Evolutionary conservation across 2,888 invertebrate genomes (phyloP).

Genomic region (Scaeva pyrastri): DNA sequence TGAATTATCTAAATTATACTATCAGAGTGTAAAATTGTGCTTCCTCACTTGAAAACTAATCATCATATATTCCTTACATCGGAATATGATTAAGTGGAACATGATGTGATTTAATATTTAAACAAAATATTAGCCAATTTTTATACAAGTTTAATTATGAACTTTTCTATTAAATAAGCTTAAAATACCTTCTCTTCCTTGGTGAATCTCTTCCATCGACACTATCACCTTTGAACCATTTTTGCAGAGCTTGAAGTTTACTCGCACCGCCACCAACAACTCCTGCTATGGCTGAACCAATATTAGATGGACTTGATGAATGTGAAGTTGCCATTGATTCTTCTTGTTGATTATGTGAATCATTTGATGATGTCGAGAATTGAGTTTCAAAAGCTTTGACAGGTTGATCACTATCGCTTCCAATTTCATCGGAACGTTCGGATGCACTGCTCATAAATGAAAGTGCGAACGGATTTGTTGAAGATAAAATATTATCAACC

Average conservation of each 20-base stretch:
- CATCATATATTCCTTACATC: too few relatives aligned
- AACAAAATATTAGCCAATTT: too few relatives aligned
- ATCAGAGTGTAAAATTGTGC: too few relatives aligned
- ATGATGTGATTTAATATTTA: too few relatives aligned
- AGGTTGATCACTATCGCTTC: conserved; percentile 62
- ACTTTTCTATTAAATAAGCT: not conserved
- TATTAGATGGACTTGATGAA: conserved; percentile 79
- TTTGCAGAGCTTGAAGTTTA: conserved; percentile 83
- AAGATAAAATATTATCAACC: conserved; percentile 77
- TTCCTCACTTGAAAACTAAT: too few relatives aligned
- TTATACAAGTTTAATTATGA: too few relatives aligned
- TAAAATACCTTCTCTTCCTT: conserved; percentile 72
- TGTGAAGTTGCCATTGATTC: conserved; percentile 71
- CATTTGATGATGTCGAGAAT: conserved; percentile 70
- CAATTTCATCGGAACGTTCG: conserved; percentile 72
- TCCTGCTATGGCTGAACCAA: conserved; percentile 83
- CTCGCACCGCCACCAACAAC: conserved; percentile 84
- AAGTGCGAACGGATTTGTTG: conserved; percentile 82
- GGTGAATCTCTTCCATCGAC: conserved; percentile 78
- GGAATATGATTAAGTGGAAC: too few relatives aligned
- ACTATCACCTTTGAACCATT: conserved; percentile 84
- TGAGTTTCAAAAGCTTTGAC: conserved; percentile 77
- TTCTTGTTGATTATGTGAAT: conserved; percentile 71
- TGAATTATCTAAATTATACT: too few relatives aligned
- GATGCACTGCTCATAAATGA: conserved; percentile 75